Base-by-base conservation (phyloP, 2,797 vertebrate species). In the Acrocephalus scirpaceus region DNA sequence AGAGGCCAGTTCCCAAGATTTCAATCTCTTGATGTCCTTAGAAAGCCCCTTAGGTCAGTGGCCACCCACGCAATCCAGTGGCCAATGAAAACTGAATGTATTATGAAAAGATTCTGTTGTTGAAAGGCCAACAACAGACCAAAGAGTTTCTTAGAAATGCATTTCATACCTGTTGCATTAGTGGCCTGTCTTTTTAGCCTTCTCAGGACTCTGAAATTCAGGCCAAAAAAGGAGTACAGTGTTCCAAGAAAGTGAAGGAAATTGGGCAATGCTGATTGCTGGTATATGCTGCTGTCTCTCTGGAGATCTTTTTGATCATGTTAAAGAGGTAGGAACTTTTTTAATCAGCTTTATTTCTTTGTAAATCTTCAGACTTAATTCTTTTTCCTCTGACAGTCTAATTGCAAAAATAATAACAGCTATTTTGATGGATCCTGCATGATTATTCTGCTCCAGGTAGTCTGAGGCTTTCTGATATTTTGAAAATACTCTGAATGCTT, bases 11-110 rank as follows among this genome's bases (percentile, higher is more conserved):
- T 96, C 38, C 76, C 32, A 62, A 73, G 81, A 90, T 64, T 88
- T 71, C 62, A 69, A 27, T 25, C 44, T 88, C 77, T 58, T 85
- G 26, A 62, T 89, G 91, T 69, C 85, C 72, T 95, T 60, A 74
- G 85, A 93, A 95, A 71, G 27, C 61, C 65, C 51, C 82, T 91
- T 76, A 75, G 83, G 74, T 93, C 88, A 88, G 54, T 70, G 57
- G 85, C 61, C 48, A 50, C 84, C 79, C 62, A 60, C 40, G 2
- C 90, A 73, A 2, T 61, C 47, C 51, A 83, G 57, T 79, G 80
- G 64, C 67, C 61, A 74, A 56, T 50, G 40, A 42, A 83, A 84
- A 66, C 48, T 47, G 25, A 72, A 56, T 72, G 62, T 30, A 23
- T 76, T 90, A 40, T 92, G 65, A 40, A 77, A 84, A 92, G 47